Base-by-base conservation (phyloP, 37 sponge, comb jelly and placozoan species). In the Diacarnus erythraeanus region DNA sequence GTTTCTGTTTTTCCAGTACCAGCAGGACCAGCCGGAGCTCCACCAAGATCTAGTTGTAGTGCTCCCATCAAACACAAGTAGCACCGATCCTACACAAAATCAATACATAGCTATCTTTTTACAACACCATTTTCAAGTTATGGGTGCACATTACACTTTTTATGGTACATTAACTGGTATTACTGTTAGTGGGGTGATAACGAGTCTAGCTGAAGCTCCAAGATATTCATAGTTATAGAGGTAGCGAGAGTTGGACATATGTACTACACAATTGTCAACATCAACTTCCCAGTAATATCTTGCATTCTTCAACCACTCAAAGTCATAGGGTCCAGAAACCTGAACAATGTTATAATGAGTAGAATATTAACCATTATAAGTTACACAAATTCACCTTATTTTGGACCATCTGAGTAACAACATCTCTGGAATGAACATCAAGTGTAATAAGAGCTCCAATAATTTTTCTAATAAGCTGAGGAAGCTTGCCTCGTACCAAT, bases 11-110 rank as follows among this genome's bases (percentile, higher is more conserved):
- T 98, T 18, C 99, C 99, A 23, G 99, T 98, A 26, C 99, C 99
- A 42, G 99, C 99, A 65, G 99, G 99, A 18, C 99, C 99, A 56
- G 99, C 99, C 0, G 99, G 99, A 3, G 99, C 96, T 23, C 99
- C 99, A 17, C 99, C 99, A 68, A 98, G 80, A 72, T 98, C 99
- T 39, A 98, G 71, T 72, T 98, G 99, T 23, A 98, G 83, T 0
- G 99, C 99, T 74, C 99, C 99, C 99, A 98, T 98, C 64, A 98
- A 74, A 84, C 99, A 98, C 65, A 98, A 72, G 76, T 93, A 98
- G 80, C 99, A 98, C 40, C 96, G 91, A 72, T 98, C 99, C 92
- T 90, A 33, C 42, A 59, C 15, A 42, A 43, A 41, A 43, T 18
- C 51, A 42, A 26, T 41, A 5, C 4, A n/a, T 43, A 18, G 3